Base-by-base conservation (phyloP, 2,888 invertebrate genomes). In the Alviniconcha strummeri region DNA sequence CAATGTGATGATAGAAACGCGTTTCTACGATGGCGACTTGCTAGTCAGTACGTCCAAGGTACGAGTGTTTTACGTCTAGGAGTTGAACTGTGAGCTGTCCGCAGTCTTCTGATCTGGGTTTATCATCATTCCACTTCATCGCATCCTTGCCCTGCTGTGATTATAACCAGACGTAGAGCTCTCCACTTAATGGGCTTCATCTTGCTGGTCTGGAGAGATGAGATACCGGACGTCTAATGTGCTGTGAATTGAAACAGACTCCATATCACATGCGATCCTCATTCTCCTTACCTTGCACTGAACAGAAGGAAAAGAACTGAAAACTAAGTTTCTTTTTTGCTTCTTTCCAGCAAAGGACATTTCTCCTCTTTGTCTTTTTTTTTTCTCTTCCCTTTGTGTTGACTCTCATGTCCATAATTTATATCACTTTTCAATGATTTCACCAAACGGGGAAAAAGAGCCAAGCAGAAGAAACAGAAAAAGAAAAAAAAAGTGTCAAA, bases 41-140 rank as follows among this genome's bases (percentile, higher is more conserved):
- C 95, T 98, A 89, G 97, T 99, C 88, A 97, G 98, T 86, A 98
- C 98, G 79, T 99, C 99, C 36, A 96, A 96, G 94, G 98, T 99
- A 85, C 96, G 99, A 85, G 95, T 99, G 78, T 99, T 97, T 95
- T 99, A 99, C 92, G 96, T 99, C 81, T 99, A 90, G 90, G 55
- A n/a, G 15, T 19, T 13, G 36, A 17, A 7, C 13, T 72, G n/a
- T 54, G 15, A 13, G 57, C 36, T 55, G n/a, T 67, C 54, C 9
- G 11, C 19, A 17, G n/a, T 36, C n/a, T 55, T n/a, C n/a, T 11
- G 11, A 71, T 13, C 17, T 13, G n/a, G 15, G n/a, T 52, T 52
- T 54, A 54, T 19, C n/a, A 15, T 36, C 71, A 19, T 56, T 81
- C 69, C 54, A 36, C 57, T 36, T 57, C 64, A 77, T n/a, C 15